These are phyloP conservation scores for Cyprinodon tularosa DNA, from an alignment of 2,113 vertebrate species.

Conservation along the genomic window DNA sequence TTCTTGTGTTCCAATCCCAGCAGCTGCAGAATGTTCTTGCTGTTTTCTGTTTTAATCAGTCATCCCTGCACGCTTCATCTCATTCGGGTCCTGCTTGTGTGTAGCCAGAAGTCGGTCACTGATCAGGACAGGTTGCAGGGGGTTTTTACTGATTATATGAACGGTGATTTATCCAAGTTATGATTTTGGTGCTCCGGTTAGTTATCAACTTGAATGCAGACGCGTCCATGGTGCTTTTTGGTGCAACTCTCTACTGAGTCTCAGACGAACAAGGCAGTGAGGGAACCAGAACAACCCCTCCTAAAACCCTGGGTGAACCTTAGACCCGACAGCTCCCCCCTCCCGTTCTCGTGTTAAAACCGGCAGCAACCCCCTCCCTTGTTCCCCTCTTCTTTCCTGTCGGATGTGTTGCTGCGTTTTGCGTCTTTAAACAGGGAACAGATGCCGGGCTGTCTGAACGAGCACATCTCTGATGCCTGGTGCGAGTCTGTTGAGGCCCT, in stretches of 20 bases:
- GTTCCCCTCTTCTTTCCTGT: background rate
- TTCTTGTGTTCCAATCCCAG: conserved; percentile 73
- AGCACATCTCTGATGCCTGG: conserved; percentile 46
- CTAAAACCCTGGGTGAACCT: conserved; percentile 6
- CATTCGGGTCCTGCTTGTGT: conserved; percentile 26
- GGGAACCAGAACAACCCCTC: conserved; percentile 5
- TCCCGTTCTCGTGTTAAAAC: conserved; percentile 10
- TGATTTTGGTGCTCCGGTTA: conserved; percentile 60
- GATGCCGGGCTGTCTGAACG: conserved; percentile 43
- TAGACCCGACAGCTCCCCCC: conserved; percentile 16
- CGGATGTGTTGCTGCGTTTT: conserved; percentile 13
- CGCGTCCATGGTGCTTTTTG: conserved; percentile 67
- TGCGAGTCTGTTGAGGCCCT: conserved; percentile 46
- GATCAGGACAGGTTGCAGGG: conserved; percentile 24
- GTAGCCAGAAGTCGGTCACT: conserved; percentile 10
- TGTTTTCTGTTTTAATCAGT: conserved; percentile 1
- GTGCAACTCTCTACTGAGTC: conserved; percentile 68
- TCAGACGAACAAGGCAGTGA: conserved; percentile 33
- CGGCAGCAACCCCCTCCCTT: conserved; percentile 15
- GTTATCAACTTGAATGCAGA: conserved; percentile 32
- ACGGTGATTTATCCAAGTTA: conserved; percentile 21
- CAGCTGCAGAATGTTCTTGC: conserved; percentile 74
- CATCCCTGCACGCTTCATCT: conserved; percentile 32
- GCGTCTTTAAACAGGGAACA: conserved; percentile 25
- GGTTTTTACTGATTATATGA: conserved; percentile 14